phyloP scores from a whole-genome alignment of 2,797 vertebrate species.

The Macropus fuliginosus region DNA sequence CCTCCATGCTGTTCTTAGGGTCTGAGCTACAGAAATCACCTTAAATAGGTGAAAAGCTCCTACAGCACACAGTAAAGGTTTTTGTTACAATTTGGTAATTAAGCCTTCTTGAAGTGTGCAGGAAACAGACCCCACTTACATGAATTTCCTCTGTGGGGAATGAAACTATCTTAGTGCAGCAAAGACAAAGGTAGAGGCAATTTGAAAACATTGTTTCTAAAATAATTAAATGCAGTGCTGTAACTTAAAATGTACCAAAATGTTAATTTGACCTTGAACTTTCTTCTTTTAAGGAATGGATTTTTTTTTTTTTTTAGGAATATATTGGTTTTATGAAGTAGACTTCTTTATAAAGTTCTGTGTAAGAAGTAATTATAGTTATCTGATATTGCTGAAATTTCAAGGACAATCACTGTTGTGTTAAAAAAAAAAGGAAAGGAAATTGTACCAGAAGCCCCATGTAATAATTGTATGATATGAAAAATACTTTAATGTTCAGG shows the following conservation, averaged over 20 bases:
- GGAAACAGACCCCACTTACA: conserved; percentile 10
- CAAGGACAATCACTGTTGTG: neutral
- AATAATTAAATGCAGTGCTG: neutral
- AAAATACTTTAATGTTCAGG: conserved; percentile 34
- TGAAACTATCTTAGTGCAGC: conserved; percentile 26
- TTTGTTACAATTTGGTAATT: conserved; percentile 26
- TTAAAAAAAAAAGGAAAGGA: conserved; percentile 14
- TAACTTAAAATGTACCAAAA: conserved; percentile 34
- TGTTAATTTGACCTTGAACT: conserved; percentile 6
- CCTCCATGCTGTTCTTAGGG: neutral
- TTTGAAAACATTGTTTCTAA: conserved; percentile 15
- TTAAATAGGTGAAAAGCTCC: neutral
- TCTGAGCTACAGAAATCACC: neutral
- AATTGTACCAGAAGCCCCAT: neutral
- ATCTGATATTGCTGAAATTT: conserved; percentile 17
- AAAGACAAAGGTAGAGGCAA: conserved; percentile 43
- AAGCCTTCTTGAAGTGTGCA: neutral
- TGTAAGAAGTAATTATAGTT: neutral
- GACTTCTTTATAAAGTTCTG: neutral
- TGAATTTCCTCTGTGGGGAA: neutral
- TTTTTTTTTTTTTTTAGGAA: conserved; percentile 8
- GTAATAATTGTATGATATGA: conserved; percentile 13
- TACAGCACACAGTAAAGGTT: conserved; percentile 33
- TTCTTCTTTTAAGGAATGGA: conserved; percentile 34
- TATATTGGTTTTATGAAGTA: neutral